These are phyloP conservation scores for Scomber scombrus DNA, from an alignment of 2,113 vertebrate genomes.

Conservation along the genomic window DNA sequence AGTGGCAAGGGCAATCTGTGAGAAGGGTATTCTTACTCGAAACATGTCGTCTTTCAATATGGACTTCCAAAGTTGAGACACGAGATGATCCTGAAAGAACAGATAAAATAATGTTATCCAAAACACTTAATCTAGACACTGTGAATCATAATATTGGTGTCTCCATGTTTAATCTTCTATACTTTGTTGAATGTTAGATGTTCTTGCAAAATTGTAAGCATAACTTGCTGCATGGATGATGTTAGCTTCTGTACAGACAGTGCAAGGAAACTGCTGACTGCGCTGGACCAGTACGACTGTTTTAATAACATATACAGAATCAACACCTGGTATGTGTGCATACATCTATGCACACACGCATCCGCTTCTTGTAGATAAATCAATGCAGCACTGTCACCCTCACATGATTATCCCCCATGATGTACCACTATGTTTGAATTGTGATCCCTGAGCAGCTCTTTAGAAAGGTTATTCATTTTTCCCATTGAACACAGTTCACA, in stretches of 20 bases:
- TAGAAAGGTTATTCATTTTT: no score
- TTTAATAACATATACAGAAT: not conserved
- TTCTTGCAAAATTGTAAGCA: constrained; percentile 20
- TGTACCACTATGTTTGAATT: no score
- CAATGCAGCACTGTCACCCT: no score
- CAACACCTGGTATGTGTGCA: not conserved
- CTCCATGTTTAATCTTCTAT: not conserved
- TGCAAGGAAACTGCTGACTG: not conserved
- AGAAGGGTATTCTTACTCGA: constrained; percentile 81
- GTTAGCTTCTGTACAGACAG: not conserved
- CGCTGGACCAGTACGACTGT: no score
- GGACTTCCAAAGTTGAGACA: constrained; percentile 2
- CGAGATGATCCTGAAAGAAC: constrained; percentile 52
- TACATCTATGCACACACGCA: not conserved
- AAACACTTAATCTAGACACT: not conserved
- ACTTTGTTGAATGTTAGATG: constrained; percentile 20
- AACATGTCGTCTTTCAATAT: constrained; percentile 68
- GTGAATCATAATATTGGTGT: no score
- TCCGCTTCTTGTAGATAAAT: no score
- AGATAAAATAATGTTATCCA: constrained; percentile 11
- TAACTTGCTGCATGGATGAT: not conserved
- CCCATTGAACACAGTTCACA: no score
- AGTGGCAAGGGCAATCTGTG: constrained; percentile 80
- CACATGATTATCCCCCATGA: no score
- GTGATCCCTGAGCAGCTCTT: no score